phyloP scores from a whole-genome alignment of 2,113 vertebrate species.

The Camelus bactrianus region DNA sequence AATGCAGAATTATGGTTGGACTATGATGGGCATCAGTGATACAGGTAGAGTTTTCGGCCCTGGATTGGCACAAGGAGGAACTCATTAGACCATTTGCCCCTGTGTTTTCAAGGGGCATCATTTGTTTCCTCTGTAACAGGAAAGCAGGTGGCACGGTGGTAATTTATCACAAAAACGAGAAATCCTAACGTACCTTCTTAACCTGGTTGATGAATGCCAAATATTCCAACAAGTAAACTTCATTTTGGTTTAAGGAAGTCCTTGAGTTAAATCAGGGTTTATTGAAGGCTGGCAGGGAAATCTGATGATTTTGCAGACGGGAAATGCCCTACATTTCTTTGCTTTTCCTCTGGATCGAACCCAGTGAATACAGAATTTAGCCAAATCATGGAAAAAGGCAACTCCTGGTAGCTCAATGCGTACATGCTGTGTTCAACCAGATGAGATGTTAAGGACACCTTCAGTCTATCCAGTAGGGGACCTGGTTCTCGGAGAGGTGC shows the following conservation, averaged over 20 bases:
- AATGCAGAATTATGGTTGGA: too few relatives aligned
- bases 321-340: background rate
- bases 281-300: background rate
- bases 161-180: background rate
- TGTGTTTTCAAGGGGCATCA: background rate
- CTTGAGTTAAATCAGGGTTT: background rate
- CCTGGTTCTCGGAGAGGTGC: background rate
- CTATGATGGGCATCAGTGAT: background rate
- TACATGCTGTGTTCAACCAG: background rate
- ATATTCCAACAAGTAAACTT: background rate
- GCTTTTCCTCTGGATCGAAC: background rate
- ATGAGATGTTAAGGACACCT: background rate
- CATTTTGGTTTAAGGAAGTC: too few relatives aligned
- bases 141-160: background rate
- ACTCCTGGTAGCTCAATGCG: background rate
- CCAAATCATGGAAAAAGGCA: background rate
- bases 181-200: background rate
- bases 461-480: background rate
- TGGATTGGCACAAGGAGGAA: background rate
- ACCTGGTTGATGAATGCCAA: too few relatives aligned
- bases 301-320: background rate
- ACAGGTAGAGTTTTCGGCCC: fast-evolving
- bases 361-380: background rate
- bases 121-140: background rate
- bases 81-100: background rate